These are phyloP conservation scores for Neoseiulus cucumeris DNA, from an alignment of 1,140 invertebrate species.

Conservation along the genomic window DNA sequence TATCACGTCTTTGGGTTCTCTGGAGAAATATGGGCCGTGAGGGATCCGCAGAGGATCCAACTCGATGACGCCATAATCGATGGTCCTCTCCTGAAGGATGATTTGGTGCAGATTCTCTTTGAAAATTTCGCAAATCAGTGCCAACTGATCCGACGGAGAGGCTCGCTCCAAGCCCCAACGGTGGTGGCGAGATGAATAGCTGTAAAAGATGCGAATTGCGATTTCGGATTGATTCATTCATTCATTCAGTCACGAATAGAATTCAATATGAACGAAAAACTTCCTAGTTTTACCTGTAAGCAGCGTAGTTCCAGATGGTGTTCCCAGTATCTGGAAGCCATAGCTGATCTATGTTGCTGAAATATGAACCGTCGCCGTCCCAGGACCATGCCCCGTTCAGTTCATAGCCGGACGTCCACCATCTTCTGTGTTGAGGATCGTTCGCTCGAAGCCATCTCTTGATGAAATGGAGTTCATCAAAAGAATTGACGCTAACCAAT, in stretches of 20 bases:
- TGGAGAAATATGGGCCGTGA: constrained; percentile 63
- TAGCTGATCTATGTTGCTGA: constrained; percentile 56
- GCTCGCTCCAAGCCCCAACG: constrained; percentile 65
- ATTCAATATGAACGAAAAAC: too few species aligned
- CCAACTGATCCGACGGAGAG: constrained; percentile 45
- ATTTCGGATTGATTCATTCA: background rate
- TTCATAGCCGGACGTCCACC: constrained; percentile 58
- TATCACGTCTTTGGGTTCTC: constrained; percentile 55
- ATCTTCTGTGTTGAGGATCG: constrained; percentile 63
- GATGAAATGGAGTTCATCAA: constrained; percentile 69
- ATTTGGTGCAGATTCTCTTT: constrained; percentile 22
- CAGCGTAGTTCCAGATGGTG: constrained; percentile 33
- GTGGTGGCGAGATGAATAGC: constrained; percentile 28
- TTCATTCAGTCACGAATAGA: background rate
- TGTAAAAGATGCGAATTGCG: constrained; percentile 22
- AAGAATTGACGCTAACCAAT: constrained; percentile 49
- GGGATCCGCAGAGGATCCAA: constrained; percentile 56
- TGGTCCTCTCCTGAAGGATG: constrained; percentile 21
- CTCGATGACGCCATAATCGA: constrained; percentile 52
- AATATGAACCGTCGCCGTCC: constrained; percentile 50
- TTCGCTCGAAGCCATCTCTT: constrained; percentile 49
- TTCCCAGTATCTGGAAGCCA: constrained; percentile 43
- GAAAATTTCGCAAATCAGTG: constrained; percentile 74
- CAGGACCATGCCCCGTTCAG: constrained; percentile 57
- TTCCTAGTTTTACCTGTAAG: constrained; percentile 33